Evolutionary conservation across 92 coral and sea anemone genomes (phyloP), one percentile per base, ranked within the genome.

Genomic region (Nematostella vectensis): DNA sequence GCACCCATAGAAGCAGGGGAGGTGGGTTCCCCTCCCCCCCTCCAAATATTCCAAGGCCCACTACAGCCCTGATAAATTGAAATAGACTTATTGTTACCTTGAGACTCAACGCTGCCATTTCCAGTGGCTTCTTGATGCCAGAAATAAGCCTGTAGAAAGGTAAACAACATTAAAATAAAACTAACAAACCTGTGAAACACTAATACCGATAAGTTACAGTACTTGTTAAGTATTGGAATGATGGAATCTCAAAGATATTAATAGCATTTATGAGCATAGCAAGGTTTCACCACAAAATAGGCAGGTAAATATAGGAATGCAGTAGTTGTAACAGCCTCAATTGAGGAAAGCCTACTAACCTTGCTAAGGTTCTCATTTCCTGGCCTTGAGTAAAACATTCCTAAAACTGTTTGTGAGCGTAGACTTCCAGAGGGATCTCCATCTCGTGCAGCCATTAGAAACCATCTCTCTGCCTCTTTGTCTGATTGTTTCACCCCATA

Each of bases 101-200:
- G 99, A 28, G 99, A 93, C 63, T 93, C 99, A 44, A 93, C 38
- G 50, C 89, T 93, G 21, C 99, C 99, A 86, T 93, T 93, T 31
- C 99, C 88, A n/a, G 96, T 71, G 47, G 99, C 99, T 74, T 93
- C 99, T 48, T 93, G 99, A 56, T 93, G 99, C 99, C 98, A 91
- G 55, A 73, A 78, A 47, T 93, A 93, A 11, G 99, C 86, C 95
- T 85, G 60, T 0, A n/a, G n/a, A n/a, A n/a, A n/a, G n/a, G n/a
- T n/a, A 54, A 40, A 22, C 47, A 27, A 33, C 42, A 36, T 36
- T 15, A 45, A 45, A 10, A 45, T 45, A 45, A 45, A 33, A 33
- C 40, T 33, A 33, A 33, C 6, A 33, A 33, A 33, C n/a, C n/a
- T n/a, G n/a, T n/a, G n/a, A n/a, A n/a, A n/a, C n/a, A n/a, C 44